Conservation (phyloP, 2,888 invertebrate genomes). For the Oxyteleia sp. region DNA sequence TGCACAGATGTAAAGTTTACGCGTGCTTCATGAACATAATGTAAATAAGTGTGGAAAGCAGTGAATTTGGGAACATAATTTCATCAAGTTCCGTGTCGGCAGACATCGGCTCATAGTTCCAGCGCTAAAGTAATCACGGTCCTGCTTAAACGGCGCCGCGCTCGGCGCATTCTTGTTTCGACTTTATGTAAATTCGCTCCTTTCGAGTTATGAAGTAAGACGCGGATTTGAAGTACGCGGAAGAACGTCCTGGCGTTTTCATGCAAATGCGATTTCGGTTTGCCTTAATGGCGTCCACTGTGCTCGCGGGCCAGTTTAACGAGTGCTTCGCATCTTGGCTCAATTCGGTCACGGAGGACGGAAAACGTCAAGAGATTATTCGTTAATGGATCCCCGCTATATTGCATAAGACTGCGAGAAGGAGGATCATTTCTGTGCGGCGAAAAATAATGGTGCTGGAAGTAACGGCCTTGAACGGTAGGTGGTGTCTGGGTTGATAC, state of each 20-base stretch:
- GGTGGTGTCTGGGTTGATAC: no score
- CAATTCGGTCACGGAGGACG: conserved; percentile 57
- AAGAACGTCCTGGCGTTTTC: conserved; percentile 71
- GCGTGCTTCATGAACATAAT: conserved; percentile 58
- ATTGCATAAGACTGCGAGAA: conserved; percentile 30
- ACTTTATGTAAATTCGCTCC: conserved; percentile 73
- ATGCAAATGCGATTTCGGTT: conserved; percentile 73
- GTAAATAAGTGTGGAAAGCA: conserved; percentile 57
- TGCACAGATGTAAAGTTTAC: conserved; percentile 28
- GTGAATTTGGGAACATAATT: conserved; percentile 64
- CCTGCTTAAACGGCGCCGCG: conserved; percentile 68
- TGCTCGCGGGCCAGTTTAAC: conserved; percentile 74
- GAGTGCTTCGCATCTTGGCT: conserved; percentile 64
- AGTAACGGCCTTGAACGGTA: conserved; percentile 1
- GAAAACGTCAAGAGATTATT: conserved; percentile 66
- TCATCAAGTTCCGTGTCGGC: conserved; percentile 54
- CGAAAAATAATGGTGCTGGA: conserved; percentile 17
- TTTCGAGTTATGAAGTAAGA: conserved; percentile 74
- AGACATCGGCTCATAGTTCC: conserved; percentile 58
- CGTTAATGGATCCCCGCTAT: conserved; percentile 48
- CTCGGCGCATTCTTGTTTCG: conserved; percentile 69
- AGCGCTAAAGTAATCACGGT: conserved; percentile 64
- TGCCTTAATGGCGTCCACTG: conserved; percentile 73
- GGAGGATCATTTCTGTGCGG: conserved; percentile 10
- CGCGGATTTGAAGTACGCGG: conserved; percentile 73